These are phyloP conservation scores for Platysternon megacephalum DNA, from an alignment of 2,113 vertebrate genomes.

Conservation along the genomic window DNA sequence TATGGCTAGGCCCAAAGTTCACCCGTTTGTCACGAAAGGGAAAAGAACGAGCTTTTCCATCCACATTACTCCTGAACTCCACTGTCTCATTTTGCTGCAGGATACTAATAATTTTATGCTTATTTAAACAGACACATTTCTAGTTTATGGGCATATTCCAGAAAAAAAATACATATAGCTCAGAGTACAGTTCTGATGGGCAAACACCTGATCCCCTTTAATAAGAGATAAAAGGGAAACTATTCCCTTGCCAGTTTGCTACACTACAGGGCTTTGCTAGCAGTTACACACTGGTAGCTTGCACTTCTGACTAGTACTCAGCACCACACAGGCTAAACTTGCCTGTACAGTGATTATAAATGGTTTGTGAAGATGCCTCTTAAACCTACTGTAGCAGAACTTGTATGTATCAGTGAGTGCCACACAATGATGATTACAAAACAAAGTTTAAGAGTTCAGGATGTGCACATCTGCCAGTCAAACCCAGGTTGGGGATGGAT, in stretches of 20 bases:
- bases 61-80: constrained; percentile 50
- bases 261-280: neutral
- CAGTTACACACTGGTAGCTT: constrained; percentile 1
- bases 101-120: constrained; percentile 79
- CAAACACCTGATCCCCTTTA: constrained; percentile 87
- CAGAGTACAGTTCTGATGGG: constrained; percentile 77
- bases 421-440: neutral
- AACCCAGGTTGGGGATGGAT: neutral
- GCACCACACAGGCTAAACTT: neutral
- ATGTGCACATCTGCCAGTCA: constrained; percentile 17
- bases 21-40: constrained; percentile 43
- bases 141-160: constrained; percentile 80
- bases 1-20: constrained; percentile 43
- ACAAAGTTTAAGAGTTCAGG: neutral
- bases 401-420: neutral
- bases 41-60: constrained; percentile 46
- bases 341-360: neutral
- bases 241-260: constrained; percentile 39
- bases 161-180: constrained; percentile 64
- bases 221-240: constrained; percentile 75
- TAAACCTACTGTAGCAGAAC: neutral
- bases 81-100: constrained; percentile 80
- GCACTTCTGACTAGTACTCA: neutral
- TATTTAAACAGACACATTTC: constrained; percentile 85
- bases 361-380: neutral